These are phyloP conservation scores for Epinotia demarniana DNA, from an alignment of 2,888 invertebrate species.

Conservation along the genomic window DNA sequence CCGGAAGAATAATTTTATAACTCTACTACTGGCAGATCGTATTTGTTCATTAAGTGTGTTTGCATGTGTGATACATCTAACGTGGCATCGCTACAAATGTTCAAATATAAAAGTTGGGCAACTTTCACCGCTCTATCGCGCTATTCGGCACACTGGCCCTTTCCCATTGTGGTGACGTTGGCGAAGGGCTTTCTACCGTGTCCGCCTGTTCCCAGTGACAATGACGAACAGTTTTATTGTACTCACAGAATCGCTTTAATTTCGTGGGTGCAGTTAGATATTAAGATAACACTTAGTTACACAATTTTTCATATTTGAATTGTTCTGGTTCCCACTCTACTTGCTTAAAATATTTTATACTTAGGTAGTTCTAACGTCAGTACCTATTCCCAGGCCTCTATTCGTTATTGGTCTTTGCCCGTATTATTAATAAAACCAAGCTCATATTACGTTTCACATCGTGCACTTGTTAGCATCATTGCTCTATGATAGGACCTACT, in stretches of 20 bases:
- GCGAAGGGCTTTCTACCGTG: slow-evolving; percentile 45
- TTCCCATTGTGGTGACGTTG: slow-evolving; percentile 30
- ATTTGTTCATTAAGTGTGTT: neutral
- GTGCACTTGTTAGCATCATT: slow-evolving; percentile 16
- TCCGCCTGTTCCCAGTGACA: slow-evolving; percentile 41
- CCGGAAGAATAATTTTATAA: too few relatives aligned
- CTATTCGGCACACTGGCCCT: slow-evolving; percentile 45
- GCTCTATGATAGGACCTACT: neutral
- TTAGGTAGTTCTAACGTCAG: neutral
- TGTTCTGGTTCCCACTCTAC: neutral
- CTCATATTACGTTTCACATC: slow-evolving; percentile 15
- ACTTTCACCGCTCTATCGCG: slow-evolving; percentile 44
- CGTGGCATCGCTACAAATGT: slow-evolving; percentile 14
- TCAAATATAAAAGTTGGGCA: slow-evolving; percentile 24
- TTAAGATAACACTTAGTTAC: slow-evolving; percentile 12
- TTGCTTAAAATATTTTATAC: slow-evolving; percentile 7
- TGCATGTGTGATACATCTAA: slow-evolving; percentile 15
- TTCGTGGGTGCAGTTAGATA: slow-evolving; percentile 10
- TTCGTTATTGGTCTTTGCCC: slow-evolving; percentile 13
- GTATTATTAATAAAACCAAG: slow-evolving; percentile 26
- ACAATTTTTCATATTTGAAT: slow-evolving; percentile 1
- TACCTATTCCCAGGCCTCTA: slow-evolving; percentile 10
- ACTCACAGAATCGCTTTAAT: slow-evolving; percentile 25
- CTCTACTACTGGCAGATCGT: neutral
- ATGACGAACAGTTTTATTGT: slow-evolving; percentile 42